Percentiles rank a stretch among this genome's conserved stretches.
Evolutionary conservation across 2,113 vertebrate genomes (phyloP).

Genomic region (Pteruthius melanotis): DNA sequence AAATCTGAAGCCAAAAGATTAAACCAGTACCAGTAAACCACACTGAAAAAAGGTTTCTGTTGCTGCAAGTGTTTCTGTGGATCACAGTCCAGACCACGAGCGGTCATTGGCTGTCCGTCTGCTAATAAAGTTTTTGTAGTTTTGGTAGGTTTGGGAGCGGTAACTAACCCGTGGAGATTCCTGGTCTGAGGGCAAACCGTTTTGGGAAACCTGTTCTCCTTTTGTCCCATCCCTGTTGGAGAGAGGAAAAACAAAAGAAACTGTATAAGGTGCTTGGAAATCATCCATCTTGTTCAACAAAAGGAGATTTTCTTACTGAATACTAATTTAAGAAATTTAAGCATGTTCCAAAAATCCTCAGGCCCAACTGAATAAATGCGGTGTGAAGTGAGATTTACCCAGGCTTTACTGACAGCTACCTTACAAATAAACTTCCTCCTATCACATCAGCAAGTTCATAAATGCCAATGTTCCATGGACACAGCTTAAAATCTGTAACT

Average conservation of each 20-base stretch:
- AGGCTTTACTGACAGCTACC: neutral
- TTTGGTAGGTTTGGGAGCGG: constrained; percentile 96
- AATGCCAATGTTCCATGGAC: neutral
- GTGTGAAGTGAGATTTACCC: neutral
- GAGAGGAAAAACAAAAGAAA: neutral
- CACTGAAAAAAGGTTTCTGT: constrained; percentile 58
- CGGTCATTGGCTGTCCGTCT: constrained; percentile 83
- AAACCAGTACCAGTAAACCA: constrained; percentile 61
- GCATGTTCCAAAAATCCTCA: neutral
- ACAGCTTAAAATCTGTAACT: neutral
- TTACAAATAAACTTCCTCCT: neutral
- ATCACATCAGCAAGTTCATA: neutral
- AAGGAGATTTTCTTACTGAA: neutral
- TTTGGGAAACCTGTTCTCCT: constrained; percentile 86
- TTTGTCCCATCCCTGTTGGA: constrained; percentile 78
- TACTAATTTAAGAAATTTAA: neutral
- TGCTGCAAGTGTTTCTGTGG: constrained; percentile 58
- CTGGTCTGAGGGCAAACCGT: constrained; percentile 88
- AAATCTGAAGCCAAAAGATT: constrained; percentile 62
- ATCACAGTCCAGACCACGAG: constrained; percentile 79
- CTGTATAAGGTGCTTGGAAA: neutral
- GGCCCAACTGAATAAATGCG: neutral
- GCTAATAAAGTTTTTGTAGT: constrained; percentile 93
- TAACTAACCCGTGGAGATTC: constrained; percentile 96
- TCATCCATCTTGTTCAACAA: neutral